A percentile compares a stretch with the other conserved stretches of the same genome.
Conservation (phyloP, 2,888 invertebrate species). For the Deilephila elpenor region DNA sequence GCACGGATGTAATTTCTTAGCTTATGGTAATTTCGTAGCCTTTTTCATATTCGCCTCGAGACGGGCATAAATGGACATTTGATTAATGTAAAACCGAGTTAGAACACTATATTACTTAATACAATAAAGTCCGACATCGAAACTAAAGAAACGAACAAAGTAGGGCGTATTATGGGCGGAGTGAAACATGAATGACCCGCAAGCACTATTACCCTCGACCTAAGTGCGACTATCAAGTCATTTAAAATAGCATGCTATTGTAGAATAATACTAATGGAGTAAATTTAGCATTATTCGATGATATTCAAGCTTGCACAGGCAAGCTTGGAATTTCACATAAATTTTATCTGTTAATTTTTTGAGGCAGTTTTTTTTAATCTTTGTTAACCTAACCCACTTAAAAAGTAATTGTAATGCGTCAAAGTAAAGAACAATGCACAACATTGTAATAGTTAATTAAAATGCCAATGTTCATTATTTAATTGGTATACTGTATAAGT, state of each 20-base stretch:
- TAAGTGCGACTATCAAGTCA: constrained; percentile 56
- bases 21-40: constrained; percentile 6
- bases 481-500: constrained; percentile 54
- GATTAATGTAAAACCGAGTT: not conserved
- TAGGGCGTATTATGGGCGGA: constrained; percentile 69
- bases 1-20: not conserved
- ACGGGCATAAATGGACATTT: not conserved
- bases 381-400: not conserved
- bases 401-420: constrained; percentile 31
- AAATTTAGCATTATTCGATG: constrained; percentile 28
- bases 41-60: not conserved
- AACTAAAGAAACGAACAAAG: constrained; percentile 46
- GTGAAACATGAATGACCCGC: constrained; percentile 69
- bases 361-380: not conserved
- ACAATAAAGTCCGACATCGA: constrained; percentile 28
- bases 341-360: not conserved
- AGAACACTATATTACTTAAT: constrained; percentile 11
- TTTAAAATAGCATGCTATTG: constrained; percentile 43
- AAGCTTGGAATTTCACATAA: not conserved
- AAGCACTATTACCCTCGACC: constrained; percentile 65
- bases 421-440: constrained; percentile 39
- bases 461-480: constrained; percentile 49
- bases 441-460: constrained; percentile 47
- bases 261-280: constrained; percentile 23
- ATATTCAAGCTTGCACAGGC: constrained; percentile 10